Percentiles rank a stretch among this genome's conserved stretches.
These are phyloP conservation scores for Hiodon tergisus DNA, from an alignment of 2,113 vertebrate species.

Conservation along the genomic window DNA sequence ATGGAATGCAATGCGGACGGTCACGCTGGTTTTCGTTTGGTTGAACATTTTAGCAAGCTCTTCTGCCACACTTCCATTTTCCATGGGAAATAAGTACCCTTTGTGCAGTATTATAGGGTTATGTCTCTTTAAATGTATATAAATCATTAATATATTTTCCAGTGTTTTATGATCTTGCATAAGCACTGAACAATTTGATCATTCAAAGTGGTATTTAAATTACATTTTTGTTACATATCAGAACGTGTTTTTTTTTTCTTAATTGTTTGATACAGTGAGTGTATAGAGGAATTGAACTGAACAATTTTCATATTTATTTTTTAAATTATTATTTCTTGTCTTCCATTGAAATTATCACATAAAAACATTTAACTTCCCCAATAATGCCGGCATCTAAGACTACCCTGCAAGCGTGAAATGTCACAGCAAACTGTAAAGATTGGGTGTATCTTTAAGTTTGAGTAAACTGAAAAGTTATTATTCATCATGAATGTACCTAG, in stretches of 20 bases:
- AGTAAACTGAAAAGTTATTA: neutral
- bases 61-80: neutral
- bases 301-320: neutral
- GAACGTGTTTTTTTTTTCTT: neutral
- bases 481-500: neutral
- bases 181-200: neutral
- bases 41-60: neutral
- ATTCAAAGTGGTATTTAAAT: neutral
- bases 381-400: neutral
- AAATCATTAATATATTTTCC: neutral
- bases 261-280: neutral
- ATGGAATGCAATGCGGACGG: slow-evolving; percentile 1
- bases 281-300: too few relatives aligned
- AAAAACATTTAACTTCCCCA: neutral
- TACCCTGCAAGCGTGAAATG: neutral
- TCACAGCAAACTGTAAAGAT: too few relatives aligned
- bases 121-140: neutral
- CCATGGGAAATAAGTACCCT: neutral
- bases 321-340: neutral
- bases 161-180: neutral
- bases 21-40: neutral
- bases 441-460: too few relatives aligned
- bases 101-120: neutral
- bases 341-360: neutral
- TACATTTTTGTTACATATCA: neutral